A percentile compares a stretch with the other conserved stretches of the same genome.
These are phyloP conservation scores for Rhysida immarginata DNA, from an alignment of 1,140 invertebrate species.

Conservation along the genomic window DNA sequence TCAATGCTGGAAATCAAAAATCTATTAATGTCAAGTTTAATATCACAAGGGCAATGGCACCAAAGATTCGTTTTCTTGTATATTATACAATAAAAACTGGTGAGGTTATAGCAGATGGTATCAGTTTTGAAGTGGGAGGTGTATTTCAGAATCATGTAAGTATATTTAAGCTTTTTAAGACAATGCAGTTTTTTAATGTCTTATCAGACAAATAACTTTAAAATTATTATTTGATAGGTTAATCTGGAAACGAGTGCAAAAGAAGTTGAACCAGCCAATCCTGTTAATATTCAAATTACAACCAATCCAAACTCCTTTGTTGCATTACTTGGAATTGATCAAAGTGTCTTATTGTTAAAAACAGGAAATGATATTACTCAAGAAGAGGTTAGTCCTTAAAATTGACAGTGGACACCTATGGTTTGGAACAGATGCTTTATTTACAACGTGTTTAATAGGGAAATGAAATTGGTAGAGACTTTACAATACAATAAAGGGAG, in stretches of 20 bases:
- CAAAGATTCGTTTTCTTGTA: constrained; percentile 59
- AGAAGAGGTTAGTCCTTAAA: constrained; percentile 5
- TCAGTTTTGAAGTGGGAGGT: constrained; percentile 61
- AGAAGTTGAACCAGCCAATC: constrained; percentile 50
- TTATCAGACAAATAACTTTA: too few relatives aligned
- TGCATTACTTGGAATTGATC: constrained; percentile 74
- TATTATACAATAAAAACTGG: constrained; percentile 53
- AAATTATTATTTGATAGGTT: constrained; percentile 29
- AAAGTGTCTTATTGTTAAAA: constrained; percentile 59
- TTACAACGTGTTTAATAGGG: too few relatives aligned
- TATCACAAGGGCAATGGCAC: constrained; percentile 65
- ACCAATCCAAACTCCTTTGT: constrained; percentile 74
- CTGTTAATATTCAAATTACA: constrained; percentile 52
- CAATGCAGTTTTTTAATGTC: too few relatives aligned
- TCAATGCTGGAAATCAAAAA: constrained; percentile 21
- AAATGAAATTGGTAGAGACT: too few relatives aligned
- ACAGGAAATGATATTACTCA: constrained; percentile 43
- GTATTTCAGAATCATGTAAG: constrained; percentile 57
- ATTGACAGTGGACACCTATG: neutral
- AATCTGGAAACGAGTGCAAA: constrained; percentile 39
- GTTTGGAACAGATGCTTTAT: too few relatives aligned
- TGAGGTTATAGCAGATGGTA: constrained; percentile 66
- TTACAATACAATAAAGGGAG: too few relatives aligned
- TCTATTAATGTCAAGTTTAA: constrained; percentile 38
- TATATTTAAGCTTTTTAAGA: too few relatives aligned